These are phyloP conservation scores for Tokudaia muenninki DNA, from an alignment of 2,797 vertebrate species.

Conservation along the genomic window DNA sequence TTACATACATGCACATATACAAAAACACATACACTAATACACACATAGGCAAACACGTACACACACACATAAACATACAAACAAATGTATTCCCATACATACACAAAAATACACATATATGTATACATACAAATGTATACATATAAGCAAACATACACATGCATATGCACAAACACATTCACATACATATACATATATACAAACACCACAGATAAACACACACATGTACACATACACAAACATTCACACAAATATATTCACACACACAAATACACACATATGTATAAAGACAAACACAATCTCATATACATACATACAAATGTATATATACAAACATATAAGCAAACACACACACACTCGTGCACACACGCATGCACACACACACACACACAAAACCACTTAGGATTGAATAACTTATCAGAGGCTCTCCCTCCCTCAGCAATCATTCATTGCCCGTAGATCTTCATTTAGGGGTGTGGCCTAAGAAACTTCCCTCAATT, in stretches of 20 bases:
- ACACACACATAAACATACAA: not conserved
- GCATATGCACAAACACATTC: not conserved
- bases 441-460: not conserved
- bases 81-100: not conserved
- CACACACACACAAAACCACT: not conserved
- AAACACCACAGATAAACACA: not conserved
- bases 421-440: not conserved
- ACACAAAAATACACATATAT: not conserved
- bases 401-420: not conserved
- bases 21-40: not conserved
- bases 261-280: not conserved
- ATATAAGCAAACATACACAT: not conserved
- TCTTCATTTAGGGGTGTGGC: not conserved
- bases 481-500: not conserved
- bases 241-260: not conserved
- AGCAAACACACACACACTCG: not conserved
- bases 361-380: not conserved
- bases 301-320: not conserved
- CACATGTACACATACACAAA: not conserved
- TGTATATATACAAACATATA: not conserved
- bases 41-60: not conserved
- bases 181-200: not conserved
- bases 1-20: not conserved
- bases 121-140: not conserved
- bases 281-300: not conserved